phyloP scores from a whole-genome alignment of 2,888 invertebrate genomes.

The Trypoxylon attenuatum region DNA sequence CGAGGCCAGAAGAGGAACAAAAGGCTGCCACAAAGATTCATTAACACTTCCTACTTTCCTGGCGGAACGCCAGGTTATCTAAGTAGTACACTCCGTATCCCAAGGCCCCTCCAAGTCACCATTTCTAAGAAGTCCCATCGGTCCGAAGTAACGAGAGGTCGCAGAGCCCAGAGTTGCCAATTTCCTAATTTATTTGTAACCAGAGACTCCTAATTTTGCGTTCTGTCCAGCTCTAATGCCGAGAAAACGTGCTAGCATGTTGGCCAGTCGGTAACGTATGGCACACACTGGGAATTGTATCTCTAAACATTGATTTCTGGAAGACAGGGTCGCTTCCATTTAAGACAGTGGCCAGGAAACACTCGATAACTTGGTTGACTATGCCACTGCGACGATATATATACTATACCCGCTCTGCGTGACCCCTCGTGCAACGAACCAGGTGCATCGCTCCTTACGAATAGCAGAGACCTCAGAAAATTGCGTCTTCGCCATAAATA shows the following conservation, averaged over 20 bases:
- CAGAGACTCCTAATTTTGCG: no score
- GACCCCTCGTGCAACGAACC: slow-evolving; percentile 27
- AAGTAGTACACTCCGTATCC: no score
- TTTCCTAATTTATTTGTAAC: no score
- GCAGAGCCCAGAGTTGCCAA: slow-evolving; percentile 9
- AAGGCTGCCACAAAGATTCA: background rate
- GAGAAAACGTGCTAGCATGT: no score
- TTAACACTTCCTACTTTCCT: background rate
- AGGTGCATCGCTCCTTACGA: slow-evolving; percentile 32
- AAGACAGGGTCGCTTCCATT: no score
- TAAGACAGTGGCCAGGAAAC: no score
- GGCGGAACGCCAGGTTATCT: background rate
- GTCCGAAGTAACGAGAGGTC: slow-evolving; percentile 6
- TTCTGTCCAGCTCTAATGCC: no score
- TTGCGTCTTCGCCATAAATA: slow-evolving; percentile 46
- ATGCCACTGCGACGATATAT: background rate
- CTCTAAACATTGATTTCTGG: no score
- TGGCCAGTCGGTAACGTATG: no score
- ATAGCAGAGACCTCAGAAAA: slow-evolving; percentile 36
- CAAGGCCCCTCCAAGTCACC: background rate
- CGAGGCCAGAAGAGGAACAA: no score
- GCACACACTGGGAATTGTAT: no score
- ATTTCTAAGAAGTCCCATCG: slow-evolving; percentile 21
- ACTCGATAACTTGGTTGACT: no score
- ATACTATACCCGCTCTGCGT: slow-evolving; percentile 18